These are phyloP conservation scores for Smutsia temminckii DNA, from an alignment of 2,797 vertebrate species.

Conservation along the genomic window DNA sequence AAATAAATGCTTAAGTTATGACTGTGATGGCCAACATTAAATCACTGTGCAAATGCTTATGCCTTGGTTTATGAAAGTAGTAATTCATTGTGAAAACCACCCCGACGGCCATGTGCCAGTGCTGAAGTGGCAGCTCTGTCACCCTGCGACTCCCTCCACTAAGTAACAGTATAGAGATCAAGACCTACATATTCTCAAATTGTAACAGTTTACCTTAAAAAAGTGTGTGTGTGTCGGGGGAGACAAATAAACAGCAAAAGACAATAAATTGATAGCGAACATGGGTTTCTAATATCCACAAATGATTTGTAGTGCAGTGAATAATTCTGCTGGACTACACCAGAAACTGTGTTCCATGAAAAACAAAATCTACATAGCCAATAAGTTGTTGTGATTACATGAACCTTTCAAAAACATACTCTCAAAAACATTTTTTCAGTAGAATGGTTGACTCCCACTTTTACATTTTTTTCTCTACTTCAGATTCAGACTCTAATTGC, in stretches of 20 bases:
- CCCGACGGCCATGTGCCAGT: constrained; percentile 1
- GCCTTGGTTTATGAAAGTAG: constrained; percentile 69
- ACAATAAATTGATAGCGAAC: background rate
- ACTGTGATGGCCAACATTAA: constrained; percentile 58
- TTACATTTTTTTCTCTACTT: background rate
- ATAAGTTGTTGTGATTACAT: background rate
- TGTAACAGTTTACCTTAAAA: constrained; percentile 58
- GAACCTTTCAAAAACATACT: constrained; percentile 43
- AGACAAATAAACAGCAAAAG: constrained; percentile 21
- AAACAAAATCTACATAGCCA: background rate
- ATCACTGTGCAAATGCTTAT: constrained; percentile 58
- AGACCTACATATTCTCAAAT: constrained; percentile 44
- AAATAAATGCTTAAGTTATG: constrained; percentile 70
- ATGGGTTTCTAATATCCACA: constrained; percentile 50
- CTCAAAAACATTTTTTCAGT: constrained; percentile 11
- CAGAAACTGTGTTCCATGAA: background rate
- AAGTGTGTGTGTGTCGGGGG: background rate
- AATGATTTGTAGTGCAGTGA: constrained; percentile 22
- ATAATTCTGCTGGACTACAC: constrained; percentile 9
- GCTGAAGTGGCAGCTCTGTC: background rate
- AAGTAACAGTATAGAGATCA: background rate
- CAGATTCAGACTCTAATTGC: constrained; percentile 17
- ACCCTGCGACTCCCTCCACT: constrained; percentile 40
- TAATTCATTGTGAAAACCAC: constrained; percentile 64
- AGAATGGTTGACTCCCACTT: constrained; percentile 13